Evolutionary conservation across 2,113 vertebrate genomes (phyloP).

Genomic region (Glareola pratincola): DNA sequence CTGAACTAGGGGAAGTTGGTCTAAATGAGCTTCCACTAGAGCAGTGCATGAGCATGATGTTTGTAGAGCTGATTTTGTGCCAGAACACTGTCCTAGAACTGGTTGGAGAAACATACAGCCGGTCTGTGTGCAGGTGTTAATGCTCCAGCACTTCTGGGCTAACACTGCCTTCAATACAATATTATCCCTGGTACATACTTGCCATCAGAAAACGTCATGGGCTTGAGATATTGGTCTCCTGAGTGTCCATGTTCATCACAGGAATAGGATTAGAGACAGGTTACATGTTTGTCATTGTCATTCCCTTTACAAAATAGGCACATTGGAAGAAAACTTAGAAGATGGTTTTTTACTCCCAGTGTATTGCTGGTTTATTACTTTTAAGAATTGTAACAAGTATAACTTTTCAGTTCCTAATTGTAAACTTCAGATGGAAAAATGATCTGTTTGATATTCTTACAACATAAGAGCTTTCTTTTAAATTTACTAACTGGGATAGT

Average conservation of each 20-base stretch:
- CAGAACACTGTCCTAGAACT: neutral
- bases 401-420: neutral
- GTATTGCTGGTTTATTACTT: neutral
- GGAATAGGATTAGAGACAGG: neutral
- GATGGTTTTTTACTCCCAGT: neutral
- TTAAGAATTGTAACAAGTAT: neutral
- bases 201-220: neutral
- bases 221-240: neutral
- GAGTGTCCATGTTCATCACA: neutral
- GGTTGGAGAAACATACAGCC: neutral
- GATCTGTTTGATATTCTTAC: neutral
- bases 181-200: neutral
- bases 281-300: neutral
- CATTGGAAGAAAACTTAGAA: neutral
- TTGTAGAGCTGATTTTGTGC: neutral
- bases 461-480: neutral
- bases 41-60: neutral
- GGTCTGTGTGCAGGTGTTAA: neutral
- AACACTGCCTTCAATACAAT: neutral
- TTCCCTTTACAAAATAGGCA: neutral
- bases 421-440: neutral
- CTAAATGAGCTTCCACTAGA: neutral
- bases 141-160: neutral
- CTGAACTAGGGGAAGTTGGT: neutral
- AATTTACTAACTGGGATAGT: neutral